Base-by-base conservation (phyloP, 2,888 invertebrate genomes). In the Stegophylla sp. region DNA sequence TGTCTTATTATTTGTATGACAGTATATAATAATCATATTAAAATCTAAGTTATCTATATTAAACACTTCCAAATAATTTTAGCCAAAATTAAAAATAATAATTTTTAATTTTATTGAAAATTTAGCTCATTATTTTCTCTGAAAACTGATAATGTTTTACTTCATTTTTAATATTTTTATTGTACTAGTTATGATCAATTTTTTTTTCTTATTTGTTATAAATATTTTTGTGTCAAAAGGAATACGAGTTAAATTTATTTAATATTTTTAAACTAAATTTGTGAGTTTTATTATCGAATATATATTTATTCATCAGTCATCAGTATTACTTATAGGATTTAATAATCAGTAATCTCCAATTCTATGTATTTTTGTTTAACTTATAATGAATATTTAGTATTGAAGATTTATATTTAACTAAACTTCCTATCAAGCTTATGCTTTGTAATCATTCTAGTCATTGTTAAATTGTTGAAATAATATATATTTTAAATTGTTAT, bases 401-500 rank as follows among this genome's bases (percentile, higher is more conserved):
- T 9, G n/a, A 76, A 43, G 9, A 53, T 53, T 76, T 51, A 43
- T 66, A 23, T 66, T 53, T 76, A 75, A 43, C 13, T 66, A 66
- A n/a, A 66, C 26, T 66, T 53, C 26, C 64, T 74, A 63, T 63
- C 63, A 43, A 76, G 64, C 64, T 66, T 56, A 56, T 56, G 72
- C 72, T 72, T 53, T 66, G 66, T 76, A 66, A 76, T 23, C 51
- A 77, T 77, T 77, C 77, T 77, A 77, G 77, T 77, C 77, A 77
- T 69, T 77, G 77, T 77, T 77, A 67, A 59, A 45, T 28, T 59
- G 5, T 77, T 77, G 41, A 77, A 77, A 45, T 76, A 76, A 76
- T 76, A 34, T 77, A 77, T 69, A 20, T 69, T 66, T 43, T 53
- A 59, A 67, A 67, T 67, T 77, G 67, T 77, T 77, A 69, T 67